phyloP scores from a whole-genome alignment of 2,797 vertebrate species.

The Ceryle rudis region DNA sequence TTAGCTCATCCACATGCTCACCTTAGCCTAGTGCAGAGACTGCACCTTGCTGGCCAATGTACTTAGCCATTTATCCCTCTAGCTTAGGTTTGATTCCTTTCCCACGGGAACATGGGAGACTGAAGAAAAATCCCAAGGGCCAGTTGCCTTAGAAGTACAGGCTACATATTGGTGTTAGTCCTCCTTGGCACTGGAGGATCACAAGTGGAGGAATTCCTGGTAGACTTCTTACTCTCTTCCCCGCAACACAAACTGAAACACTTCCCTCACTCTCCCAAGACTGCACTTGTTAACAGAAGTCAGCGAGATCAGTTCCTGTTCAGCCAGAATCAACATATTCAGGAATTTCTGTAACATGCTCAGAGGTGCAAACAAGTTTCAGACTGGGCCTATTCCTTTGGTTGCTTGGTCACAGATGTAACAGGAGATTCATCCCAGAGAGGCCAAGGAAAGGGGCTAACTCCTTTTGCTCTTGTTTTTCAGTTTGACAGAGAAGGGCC shows the following conservation, averaged over 20 bases:
- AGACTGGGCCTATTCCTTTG: background rate
- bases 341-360: conserved; percentile 10
- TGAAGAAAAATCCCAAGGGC: background rate
- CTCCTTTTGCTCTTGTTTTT: conserved; percentile 28
- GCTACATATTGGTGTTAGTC: background rate
- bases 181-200: background rate
- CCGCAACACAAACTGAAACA: background rate
- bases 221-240: background rate
- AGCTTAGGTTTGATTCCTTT: rapidly evolving
- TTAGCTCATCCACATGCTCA: background rate
- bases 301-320: background rate
- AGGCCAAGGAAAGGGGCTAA: conserved; percentile 41
- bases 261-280: background rate
- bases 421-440: background rate
- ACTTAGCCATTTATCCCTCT: background rate
- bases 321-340: conserved; percentile 28
- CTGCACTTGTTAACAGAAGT: background rate
- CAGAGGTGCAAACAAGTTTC: conserved; percentile 35
- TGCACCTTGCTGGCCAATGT: background rate
- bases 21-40: background rate
- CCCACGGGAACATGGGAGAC: background rate
- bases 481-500: background rate
- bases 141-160: background rate
- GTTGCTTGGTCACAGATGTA: conserved; percentile 20
- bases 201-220: background rate